phyloP scores from a whole-genome alignment of 1,140 invertebrate species.

The Drosophila rufa region DNA sequence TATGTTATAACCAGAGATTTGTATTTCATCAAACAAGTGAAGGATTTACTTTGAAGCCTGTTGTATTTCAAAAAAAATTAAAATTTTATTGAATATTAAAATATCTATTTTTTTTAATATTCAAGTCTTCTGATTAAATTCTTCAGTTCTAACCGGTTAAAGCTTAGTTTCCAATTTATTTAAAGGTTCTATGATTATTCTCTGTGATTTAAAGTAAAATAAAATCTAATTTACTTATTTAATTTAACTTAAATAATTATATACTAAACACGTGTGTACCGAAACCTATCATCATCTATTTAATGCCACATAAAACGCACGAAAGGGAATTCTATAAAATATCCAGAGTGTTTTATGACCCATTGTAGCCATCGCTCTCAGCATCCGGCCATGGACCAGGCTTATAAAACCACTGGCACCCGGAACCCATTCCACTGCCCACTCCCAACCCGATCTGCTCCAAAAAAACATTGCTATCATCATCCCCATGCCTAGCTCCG shows the following conservation, averaged over 20 bases:
- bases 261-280: neutral
- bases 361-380: slow-evolving; percentile 5
- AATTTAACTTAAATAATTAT: too few relatives aligned
- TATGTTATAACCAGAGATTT: too few relatives aligned
- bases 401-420: slow-evolving; percentile 33
- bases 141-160: neutral
- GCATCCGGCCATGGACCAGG: slow-evolving; percentile 24
- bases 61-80: too few relatives aligned
- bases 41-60: too few relatives aligned
- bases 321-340: slow-evolving; percentile 3
- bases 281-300: neutral
- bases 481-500: slow-evolving; percentile 1
- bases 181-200: neutral
- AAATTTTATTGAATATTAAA: too few relatives aligned
- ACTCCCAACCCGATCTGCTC: neutral
- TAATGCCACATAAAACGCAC: neutral
- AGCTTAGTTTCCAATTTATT: too few relatives aligned
- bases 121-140: neutral
- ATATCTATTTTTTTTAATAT: neutral
- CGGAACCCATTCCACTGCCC: neutral
- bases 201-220: neutral
- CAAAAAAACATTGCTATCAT: neutral
- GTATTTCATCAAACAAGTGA: neutral
- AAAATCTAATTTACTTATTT: neutral
- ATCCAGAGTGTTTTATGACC: slow-evolving; percentile 19